Percentiles rank a stretch among this genome's conserved stretches.
Conservation (phyloP, 2,797 vertebrate species). For the Pyrocephalus nanus region DNA sequence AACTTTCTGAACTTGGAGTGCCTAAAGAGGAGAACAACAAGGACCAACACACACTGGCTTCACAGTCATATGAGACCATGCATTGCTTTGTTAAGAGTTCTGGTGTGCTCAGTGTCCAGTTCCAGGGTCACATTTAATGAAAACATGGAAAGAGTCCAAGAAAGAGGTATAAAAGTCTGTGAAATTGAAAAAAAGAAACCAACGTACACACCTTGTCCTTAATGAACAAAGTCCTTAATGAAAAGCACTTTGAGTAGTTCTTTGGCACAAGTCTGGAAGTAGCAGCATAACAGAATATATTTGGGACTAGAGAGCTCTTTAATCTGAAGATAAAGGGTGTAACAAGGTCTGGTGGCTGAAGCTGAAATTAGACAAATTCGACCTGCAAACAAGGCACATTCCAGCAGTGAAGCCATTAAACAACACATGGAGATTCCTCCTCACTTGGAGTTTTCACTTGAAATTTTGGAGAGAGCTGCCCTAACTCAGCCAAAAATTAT, state of each 20-base stretch:
- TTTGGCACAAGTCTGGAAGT: conserved; percentile 29
- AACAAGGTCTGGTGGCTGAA: conserved; percentile 30
- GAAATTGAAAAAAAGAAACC: not conserved
- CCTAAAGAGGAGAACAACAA: not conserved
- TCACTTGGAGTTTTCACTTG: not conserved
- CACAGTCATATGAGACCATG: not conserved
- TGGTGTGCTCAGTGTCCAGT: not conserved
- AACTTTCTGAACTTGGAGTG: not conserved
- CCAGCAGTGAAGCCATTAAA: not conserved
- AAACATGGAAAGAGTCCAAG: not conserved
- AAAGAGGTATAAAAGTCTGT: not conserved
- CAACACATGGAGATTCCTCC: not conserved
- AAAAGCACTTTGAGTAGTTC: conserved; percentile 26
- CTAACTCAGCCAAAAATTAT: not conserved
- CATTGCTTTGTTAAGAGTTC: not conserved
- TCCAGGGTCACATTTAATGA: not conserved
- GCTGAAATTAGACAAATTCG: conserved; percentile 49
- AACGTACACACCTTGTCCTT: not conserved
- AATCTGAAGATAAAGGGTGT: conserved; percentile 52
- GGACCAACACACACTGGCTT: not conserved
- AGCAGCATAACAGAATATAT: conserved; percentile 25
- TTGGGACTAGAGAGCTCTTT: conserved; percentile 43
- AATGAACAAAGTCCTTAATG: conserved; percentile 9
- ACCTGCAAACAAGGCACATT: conserved; percentile 32
- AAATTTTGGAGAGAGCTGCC: not conserved